Percentiles rank a stretch among this genome's conserved stretches.
phyloP scores from a whole-genome alignment of 2,888 invertebrate genomes.

The Entomobrya multifasciata region DNA sequence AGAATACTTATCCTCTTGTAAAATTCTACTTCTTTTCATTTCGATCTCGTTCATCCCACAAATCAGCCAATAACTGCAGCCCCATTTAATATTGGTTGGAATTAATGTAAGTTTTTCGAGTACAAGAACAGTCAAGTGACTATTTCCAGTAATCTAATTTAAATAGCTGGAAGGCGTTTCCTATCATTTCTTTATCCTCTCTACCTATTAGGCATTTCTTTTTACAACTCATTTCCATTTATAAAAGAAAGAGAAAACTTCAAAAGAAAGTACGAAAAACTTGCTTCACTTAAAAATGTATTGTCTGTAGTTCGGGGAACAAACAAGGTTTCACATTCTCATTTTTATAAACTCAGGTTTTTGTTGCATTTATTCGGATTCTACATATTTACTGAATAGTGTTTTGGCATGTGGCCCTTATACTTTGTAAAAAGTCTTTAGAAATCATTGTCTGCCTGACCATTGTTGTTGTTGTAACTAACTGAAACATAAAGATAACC shows the following conservation, averaged over 20 bases:
- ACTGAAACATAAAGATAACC: slow-evolving; percentile 54
- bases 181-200: slow-evolving; percentile 43
- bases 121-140: too few relatives aligned
- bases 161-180: slow-evolving; percentile 55
- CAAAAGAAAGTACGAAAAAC: neutral
- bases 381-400: too few relatives aligned
- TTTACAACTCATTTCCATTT: neutral
- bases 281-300: neutral
- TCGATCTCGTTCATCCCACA: too few relatives aligned
- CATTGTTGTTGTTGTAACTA: neutral
- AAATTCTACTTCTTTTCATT: too few relatives aligned
- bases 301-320: slow-evolving; percentile 5
- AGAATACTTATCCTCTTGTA: too few relatives aligned
- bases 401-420: too few relatives aligned
- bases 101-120: too few relatives aligned
- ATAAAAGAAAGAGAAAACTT: slow-evolving; percentile 8
- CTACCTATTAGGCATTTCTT: too few relatives aligned
- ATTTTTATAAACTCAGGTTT: slow-evolving; percentile 5
- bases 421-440: too few relatives aligned
- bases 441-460: slow-evolving; percentile 31
- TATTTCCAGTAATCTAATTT: slow-evolving; percentile 63
- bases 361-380: too few relatives aligned
- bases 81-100: too few relatives aligned
- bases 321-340: slow-evolving; percentile 7
- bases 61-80: too few relatives aligned